These are phyloP conservation scores for Trachurus trachurus DNA, from an alignment of 2,797 vertebrate genomes.

Conservation along the genomic window DNA sequence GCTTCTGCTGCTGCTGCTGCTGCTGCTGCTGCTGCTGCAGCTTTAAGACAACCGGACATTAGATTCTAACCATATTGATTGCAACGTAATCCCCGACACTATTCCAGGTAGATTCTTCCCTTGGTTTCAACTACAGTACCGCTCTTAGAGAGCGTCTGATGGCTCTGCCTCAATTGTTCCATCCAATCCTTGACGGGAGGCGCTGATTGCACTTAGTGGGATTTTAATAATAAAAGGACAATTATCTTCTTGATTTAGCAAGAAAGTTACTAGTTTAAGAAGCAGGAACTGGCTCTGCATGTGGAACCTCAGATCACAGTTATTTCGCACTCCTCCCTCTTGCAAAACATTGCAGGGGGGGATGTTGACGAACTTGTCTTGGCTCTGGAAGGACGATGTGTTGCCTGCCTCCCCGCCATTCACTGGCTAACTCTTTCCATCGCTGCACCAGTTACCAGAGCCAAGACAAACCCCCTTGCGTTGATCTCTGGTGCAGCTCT, in stretches of 20 bases:
- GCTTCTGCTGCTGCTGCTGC: conserved; percentile 13
- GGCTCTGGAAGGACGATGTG: conserved; percentile 41
- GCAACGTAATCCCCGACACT: conserved; percentile 13
- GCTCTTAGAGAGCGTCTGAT: not conserved
- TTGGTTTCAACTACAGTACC: not conserved
- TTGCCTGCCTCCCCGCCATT: conserved; percentile 45
- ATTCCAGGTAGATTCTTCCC: conserved; percentile 25
- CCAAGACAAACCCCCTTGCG: conserved; percentile 53
- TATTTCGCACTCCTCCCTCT: conserved; percentile 31
- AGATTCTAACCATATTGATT: conserved; percentile 12
- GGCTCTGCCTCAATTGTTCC: not conserved
- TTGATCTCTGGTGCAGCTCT: conserved; percentile 30
- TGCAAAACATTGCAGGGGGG: conserved; percentile 52
- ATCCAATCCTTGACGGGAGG: not conserved
- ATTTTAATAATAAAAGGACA: not conserved
- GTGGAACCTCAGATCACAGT: conserved; percentile 32
- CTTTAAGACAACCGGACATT: conserved; percentile 19
- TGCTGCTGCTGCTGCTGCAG: conserved; percentile 3
- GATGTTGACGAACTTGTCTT: conserved; percentile 39
- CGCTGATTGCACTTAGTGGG: not conserved
- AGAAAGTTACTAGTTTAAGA: not conserved
- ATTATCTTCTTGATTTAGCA: not conserved
- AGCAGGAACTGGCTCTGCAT: conserved; percentile 24
- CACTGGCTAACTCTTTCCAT: conserved; percentile 60
- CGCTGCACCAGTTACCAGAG: conserved; percentile 39